Evolutionary conservation across 2,888 invertebrate genomes (phyloP).

Genomic region (Drosophila tripunctata): DNA sequence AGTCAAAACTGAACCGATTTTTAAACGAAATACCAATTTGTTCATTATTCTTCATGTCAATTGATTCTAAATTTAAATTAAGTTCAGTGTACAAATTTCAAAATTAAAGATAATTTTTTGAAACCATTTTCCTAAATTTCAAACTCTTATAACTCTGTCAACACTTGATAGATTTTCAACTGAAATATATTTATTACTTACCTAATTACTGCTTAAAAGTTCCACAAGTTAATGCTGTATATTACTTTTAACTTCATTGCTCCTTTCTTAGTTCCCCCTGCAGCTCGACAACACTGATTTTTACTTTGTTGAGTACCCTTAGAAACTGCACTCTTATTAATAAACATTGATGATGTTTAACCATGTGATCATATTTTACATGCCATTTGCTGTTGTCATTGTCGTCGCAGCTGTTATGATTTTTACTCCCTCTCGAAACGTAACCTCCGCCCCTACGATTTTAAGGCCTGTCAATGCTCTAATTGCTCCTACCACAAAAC

Average conservation of each 20-base stretch:
- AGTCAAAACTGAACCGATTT: too few relatives aligned
- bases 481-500: slow-evolving; percentile 76
- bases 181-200: too few relatives aligned
- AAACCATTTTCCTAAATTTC: too few relatives aligned
- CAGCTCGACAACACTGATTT: background rate
- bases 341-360: slow-evolving; percentile 45
- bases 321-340: slow-evolving; percentile 19
- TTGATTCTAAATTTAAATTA: too few relatives aligned
- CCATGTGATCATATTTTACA: slow-evolving; percentile 76
- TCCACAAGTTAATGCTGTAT: background rate
- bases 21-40: too few relatives aligned
- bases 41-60: too few relatives aligned
- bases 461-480: slow-evolving; percentile 75
- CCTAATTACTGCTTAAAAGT: too few relatives aligned
- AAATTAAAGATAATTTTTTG: too few relatives aligned
- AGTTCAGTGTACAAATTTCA: too few relatives aligned
- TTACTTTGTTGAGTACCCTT: slow-evolving; percentile 1
- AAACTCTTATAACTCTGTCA: too few relatives aligned
- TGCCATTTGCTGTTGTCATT: slow-evolving; percentile 67
- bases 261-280: background rate
- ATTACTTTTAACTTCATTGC: background rate
- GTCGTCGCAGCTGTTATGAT: slow-evolving; percentile 65
- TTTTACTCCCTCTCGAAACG: slow-evolving; percentile 11
- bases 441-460: slow-evolving; percentile 26
- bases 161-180: too few relatives aligned